Evolutionary conservation across 2,888 invertebrate species (phyloP).

Genomic region (Hartigia nigra): DNA sequence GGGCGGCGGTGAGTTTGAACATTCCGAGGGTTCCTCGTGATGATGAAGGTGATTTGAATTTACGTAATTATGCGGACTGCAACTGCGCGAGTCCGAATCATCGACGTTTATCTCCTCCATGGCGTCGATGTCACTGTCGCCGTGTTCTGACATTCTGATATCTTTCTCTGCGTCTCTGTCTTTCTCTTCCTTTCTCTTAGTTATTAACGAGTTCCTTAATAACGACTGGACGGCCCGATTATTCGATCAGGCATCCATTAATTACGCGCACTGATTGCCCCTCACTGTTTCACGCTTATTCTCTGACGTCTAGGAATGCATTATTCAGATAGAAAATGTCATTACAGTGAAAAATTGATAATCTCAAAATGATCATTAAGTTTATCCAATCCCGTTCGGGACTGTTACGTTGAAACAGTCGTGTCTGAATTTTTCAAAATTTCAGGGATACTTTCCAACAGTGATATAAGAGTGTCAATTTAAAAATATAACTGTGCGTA

Average conservation of each 20-base stretch:
- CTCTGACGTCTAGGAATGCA: neutral
- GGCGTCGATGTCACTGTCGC: constrained; percentile 59
- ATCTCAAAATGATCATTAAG: neutral
- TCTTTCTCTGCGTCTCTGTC: neutral
- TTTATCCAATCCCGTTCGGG: neutral
- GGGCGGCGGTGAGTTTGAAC: constrained; percentile 50
- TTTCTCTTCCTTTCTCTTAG: neutral
- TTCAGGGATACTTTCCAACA: neutral
- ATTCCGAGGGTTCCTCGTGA: constrained; percentile 48
- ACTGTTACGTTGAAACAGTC: neutral
- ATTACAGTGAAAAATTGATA: neutral
- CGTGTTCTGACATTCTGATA: constrained; percentile 55
- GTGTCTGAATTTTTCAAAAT: neutral
- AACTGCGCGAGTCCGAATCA: constrained; percentile 59
- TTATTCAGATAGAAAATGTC: neutral
- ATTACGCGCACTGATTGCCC: neutral
- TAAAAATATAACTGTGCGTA: constrained; percentile 35
- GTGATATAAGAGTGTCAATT: constrained; percentile 28
- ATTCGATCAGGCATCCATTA: neutral
- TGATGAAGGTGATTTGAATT: constrained; percentile 22
- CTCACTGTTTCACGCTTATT: neutral
- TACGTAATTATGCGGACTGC: constrained; percentile 51
- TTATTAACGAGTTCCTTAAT: neutral
- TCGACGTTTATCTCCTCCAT: constrained; percentile 64
- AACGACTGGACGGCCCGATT: neutral